These are phyloP conservation scores for Drosophila hydei DNA, from an alignment of 1,140 invertebrate species.

Conservation along the genomic window DNA sequence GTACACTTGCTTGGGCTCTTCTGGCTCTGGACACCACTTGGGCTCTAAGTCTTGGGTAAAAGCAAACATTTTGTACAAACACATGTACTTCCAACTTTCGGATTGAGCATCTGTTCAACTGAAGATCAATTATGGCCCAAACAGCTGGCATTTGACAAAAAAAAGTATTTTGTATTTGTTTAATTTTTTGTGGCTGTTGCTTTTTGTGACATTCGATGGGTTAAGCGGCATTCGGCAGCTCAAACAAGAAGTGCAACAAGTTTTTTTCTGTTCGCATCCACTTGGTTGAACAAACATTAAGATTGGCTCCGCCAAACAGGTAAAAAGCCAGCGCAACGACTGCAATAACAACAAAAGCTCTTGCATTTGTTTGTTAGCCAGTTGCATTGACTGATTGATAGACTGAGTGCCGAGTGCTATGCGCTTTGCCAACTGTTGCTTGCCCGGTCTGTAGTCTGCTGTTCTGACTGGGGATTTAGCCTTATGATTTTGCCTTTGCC, in stretches of 20 bases:
- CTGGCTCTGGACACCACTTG: slow-evolving; percentile 8
- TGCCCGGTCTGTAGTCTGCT: slow-evolving; percentile 13
- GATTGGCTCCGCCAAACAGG: slow-evolving; percentile 38
- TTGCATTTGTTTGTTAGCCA: slow-evolving; percentile 69
- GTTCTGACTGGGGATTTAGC: slow-evolving; percentile 26
- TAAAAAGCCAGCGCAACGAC: slow-evolving; percentile 16
- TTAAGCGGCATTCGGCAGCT: slow-evolving; percentile 36
- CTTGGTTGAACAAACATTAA: slow-evolving; percentile 46
- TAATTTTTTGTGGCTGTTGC: not conserved
- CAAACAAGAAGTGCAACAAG: slow-evolving; percentile 29
- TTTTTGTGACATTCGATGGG: slow-evolving; percentile 27
- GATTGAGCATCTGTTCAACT: not conserved
- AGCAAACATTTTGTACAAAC: slow-evolving; percentile 8
- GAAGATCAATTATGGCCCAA: slow-evolving; percentile 10
- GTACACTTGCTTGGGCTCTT: slow-evolving; percentile 9
- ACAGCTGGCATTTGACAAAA: slow-evolving; percentile 26
- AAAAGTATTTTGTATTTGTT: slow-evolving; percentile 16
- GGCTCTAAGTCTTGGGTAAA: not conserved
- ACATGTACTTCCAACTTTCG: slow-evolving; percentile 1
- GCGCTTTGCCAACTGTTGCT: slow-evolving; percentile 25
- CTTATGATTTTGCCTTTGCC: slow-evolving; percentile 75
- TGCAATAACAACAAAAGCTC: slow-evolving; percentile 34
- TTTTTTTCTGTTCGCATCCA: slow-evolving; percentile 36
- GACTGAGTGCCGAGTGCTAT: slow-evolving; percentile 57
- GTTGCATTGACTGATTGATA: slow-evolving; percentile 75